These are phyloP conservation scores for Melanerpes formicivorus DNA, from an alignment of 2,113 vertebrate species.

Conservation along the genomic window DNA sequence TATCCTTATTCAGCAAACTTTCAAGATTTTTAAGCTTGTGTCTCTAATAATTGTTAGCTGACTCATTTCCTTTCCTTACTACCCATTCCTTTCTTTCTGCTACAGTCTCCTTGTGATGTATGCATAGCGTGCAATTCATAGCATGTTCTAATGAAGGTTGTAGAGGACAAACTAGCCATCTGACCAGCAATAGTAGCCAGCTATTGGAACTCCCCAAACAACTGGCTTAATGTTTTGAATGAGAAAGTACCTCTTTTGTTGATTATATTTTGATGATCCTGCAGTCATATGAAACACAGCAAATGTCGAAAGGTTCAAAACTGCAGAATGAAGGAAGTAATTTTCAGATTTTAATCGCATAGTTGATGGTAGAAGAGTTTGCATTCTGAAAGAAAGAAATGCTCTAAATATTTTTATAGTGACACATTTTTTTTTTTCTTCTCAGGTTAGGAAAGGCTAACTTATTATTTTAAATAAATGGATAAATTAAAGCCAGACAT, in stretches of 20 bases:
- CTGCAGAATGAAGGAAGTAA: neutral
- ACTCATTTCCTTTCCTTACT: neutral
- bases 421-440: neutral
- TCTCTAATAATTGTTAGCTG: neutral
- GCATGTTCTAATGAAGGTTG: neutral
- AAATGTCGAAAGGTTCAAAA: neutral
- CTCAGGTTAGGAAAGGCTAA: neutral
- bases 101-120: neutral
- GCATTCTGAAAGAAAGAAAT: neutral
- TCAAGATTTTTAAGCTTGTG: neutral
- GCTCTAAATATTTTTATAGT: neutral
- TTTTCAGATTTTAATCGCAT: neutral
- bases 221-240: neutral
- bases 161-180: neutral
- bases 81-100: neutral
- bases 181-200: neutral
- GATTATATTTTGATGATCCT: neutral
- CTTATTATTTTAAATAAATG: neutral
- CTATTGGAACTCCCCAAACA: neutral
- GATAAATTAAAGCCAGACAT: neutral
- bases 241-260: neutral
- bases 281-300: neutral
- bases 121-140: neutral
- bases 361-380: neutral
- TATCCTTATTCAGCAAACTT: neutral